phyloP scores from a whole-genome alignment of 2,888 invertebrate genomes.

The Caenorhabditis afra region DNA sequence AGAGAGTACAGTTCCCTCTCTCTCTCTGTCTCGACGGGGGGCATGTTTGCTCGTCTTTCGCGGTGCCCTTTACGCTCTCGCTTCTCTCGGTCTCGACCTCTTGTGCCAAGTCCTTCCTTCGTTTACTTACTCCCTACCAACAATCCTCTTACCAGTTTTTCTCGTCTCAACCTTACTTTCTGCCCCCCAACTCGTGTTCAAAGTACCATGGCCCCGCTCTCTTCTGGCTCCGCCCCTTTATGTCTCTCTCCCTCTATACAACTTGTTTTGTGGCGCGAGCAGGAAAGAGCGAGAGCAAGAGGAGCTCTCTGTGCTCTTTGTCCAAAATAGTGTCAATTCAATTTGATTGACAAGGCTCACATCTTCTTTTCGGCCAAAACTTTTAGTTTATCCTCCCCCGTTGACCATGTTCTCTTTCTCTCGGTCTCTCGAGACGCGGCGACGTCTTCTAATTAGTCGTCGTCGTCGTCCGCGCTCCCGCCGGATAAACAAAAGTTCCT shows the following conservation, averaged over 20 bases:
- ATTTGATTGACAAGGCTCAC: conserved; percentile 60
- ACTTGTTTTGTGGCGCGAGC: conserved; percentile 37
- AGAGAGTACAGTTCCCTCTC: conserved; percentile 49
- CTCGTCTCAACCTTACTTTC: conserved; percentile 39
- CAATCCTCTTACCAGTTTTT: conserved; percentile 51
- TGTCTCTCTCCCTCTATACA: conserved; percentile 33
- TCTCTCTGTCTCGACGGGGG: conserved; percentile 3
- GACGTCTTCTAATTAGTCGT: too few species aligned
- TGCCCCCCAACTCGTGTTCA: conserved; percentile 24
- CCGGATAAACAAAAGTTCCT: too few species aligned
- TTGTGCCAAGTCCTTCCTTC: conserved; percentile 45
- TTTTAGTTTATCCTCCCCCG: conserved; percentile 21
- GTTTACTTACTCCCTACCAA: conserved; percentile 39
- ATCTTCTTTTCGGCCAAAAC: conserved; percentile 36
- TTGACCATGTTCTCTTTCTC: conserved; percentile 2
- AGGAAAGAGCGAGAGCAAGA: too few species aligned
- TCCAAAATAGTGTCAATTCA: conserved; percentile 60
- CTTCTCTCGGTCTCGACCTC: conserved; percentile 44
- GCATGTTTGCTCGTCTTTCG: conserved; percentile 48
- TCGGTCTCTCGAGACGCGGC: neutral
- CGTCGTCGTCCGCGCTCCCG: too few species aligned
- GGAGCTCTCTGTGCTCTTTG: conserved; percentile 54
- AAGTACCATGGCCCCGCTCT: conserved; percentile 28
- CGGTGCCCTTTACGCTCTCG: conserved; percentile 42
- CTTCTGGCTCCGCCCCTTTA: conserved; percentile 14